Conservation (phyloP, 2,113 vertebrate genomes). For the Gracilinanus agilis region DNA sequence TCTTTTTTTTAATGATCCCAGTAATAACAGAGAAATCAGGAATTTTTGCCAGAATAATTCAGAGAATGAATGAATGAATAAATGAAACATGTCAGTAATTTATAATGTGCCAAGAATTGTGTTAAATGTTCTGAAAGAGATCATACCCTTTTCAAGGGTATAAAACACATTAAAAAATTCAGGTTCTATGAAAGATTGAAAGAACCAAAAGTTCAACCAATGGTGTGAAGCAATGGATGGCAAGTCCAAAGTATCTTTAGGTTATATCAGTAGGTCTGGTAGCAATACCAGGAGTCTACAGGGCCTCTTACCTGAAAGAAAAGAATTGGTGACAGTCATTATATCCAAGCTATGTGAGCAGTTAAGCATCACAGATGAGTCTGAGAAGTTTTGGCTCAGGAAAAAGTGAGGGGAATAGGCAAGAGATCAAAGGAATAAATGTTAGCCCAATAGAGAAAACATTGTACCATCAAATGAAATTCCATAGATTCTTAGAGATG, state of each 20-base stretch:
- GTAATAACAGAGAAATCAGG: background rate
- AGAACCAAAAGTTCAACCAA: background rate
- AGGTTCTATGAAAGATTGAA: background rate
- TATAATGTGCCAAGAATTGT: background rate
- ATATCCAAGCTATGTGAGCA: background rate
- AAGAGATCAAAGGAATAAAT: background rate
- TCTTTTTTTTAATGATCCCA: background rate
- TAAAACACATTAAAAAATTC: background rate
- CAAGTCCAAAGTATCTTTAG: background rate
- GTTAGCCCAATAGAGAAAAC: background rate
- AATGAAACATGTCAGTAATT: background rate
- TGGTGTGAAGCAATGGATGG: background rate
- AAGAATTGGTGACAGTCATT: background rate
- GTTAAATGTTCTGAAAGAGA: background rate
- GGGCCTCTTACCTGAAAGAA: no score
- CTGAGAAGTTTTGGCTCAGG: background rate
- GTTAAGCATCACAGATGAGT: background rate
- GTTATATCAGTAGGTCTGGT: background rate
- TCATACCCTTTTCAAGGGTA: background rate
- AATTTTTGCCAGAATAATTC: background rate
- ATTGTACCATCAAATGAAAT: background rate
- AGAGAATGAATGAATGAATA: background rate
- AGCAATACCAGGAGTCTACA: no score
- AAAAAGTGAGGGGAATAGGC: background rate
- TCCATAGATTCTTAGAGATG: background rate